These are phyloP conservation scores for Rhyacophila brunnea DNA, from an alignment of 1,140 invertebrate species.

Conservation along the genomic window DNA sequence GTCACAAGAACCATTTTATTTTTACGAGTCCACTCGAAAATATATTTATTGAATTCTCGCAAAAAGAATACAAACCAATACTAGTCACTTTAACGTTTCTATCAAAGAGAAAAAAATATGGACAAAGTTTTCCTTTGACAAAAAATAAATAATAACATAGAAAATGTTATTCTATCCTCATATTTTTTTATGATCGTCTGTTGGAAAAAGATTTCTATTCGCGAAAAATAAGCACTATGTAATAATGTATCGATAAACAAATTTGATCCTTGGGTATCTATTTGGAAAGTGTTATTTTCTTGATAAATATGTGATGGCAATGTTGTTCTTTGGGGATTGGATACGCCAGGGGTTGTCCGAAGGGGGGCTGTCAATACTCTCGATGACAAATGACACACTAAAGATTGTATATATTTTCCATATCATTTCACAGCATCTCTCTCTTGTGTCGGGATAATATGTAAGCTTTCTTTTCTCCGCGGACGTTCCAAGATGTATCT, in stretches of 20 bases:
- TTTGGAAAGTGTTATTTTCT: too few species aligned
- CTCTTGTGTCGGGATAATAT: slow-evolving; percentile 24
- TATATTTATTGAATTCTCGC: background rate
- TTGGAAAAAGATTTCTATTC: background rate
- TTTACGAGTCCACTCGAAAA: background rate
- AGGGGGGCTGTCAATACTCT: slow-evolving; percentile 33
- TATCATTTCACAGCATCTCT: slow-evolving; percentile 36
- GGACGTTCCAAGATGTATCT: slow-evolving; percentile 1
- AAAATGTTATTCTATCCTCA: background rate
- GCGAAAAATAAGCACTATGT: background rate
- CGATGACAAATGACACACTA: slow-evolving; percentile 36
- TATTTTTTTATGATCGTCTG: background rate
- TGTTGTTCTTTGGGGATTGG: too few species aligned
- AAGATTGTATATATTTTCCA: slow-evolving; percentile 38
- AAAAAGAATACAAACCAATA: background rate
- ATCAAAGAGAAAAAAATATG: background rate
- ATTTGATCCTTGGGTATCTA: too few species aligned
- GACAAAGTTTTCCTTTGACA: background rate
- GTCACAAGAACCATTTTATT: too few species aligned
- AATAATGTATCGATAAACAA: too few species aligned
- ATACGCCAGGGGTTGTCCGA: slow-evolving; percentile 14
- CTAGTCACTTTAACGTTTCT: background rate
- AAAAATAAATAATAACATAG: background rate
- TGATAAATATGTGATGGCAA: too few species aligned
- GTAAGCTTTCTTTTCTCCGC: slow-evolving; percentile 22